Percentiles rank a stretch among this genome's conserved stretches.
Conservation (phyloP, 2,888 invertebrate species). For the Drosophila testacea region DNA sequence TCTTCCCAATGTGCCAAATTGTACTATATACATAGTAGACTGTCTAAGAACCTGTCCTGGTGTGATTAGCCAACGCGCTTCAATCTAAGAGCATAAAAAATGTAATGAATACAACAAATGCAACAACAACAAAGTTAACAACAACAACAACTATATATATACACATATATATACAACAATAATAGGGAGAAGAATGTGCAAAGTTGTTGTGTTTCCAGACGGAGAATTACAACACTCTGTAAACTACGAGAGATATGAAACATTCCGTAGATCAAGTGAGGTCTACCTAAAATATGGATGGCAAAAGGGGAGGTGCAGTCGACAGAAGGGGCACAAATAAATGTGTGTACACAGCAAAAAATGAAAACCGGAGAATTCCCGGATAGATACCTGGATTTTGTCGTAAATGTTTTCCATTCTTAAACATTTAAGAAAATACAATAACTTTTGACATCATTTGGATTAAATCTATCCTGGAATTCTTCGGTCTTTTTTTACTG, state of each 20-base stretch:
- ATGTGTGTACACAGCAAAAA: not conserved
- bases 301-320: not conserved
- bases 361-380: no score
- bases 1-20: slow-evolving; percentile 38
- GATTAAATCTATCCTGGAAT: no score
- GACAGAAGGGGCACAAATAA: slow-evolving; percentile 4
- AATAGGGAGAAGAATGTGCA: slow-evolving; percentile 2
- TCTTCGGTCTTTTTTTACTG: no score
- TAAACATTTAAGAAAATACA: no score
- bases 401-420: no score
- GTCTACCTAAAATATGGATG: not conserved
- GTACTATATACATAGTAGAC: not conserved
- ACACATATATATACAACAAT: not conserved
- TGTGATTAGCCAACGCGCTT: slow-evolving; percentile 63
- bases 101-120: slow-evolving; percentile 48
- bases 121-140: slow-evolving; percentile 25
- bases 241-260: not conserved
- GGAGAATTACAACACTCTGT: slow-evolving; percentile 8
- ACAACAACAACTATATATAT: not conserved
- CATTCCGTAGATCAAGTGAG: slow-evolving; percentile 1
- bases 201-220: slow-evolving; percentile 8
- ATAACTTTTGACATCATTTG: no score
- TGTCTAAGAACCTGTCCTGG: slow-evolving; percentile 20
- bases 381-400: no score
- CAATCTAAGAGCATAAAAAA: slow-evolving; percentile 51